Evolutionary conservation across 2,797 vertebrate genomes (phyloP), one percentile per base, ranked within the genome.

Genomic region (Acropternis orthonyx): DNA sequence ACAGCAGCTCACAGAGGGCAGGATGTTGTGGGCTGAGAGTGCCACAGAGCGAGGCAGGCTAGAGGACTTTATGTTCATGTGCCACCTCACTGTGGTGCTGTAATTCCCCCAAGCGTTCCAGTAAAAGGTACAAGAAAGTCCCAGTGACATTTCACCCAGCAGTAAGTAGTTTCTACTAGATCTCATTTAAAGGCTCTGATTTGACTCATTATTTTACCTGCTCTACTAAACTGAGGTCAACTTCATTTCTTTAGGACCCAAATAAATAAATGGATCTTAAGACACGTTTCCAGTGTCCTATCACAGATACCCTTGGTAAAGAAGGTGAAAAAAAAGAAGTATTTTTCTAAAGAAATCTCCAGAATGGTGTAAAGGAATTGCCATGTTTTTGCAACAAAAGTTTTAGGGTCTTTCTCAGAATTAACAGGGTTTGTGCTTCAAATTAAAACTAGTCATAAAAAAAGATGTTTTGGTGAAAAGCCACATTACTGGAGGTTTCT

Each of bases 201-300:
- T 83, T 80, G 39, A 80, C 37, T 82, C 28, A 74, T 54, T 91
- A 49, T 89, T 91, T 83, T 7, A 32, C 43, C 88, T 59, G 14
- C 44, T 46, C 65, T 73, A 4, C 49, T 76, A 87, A 63, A 77
- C 52, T 58, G 10, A 85, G 44, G 37, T 74, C 52, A 82, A 27
- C 9, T 65, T 49, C 24, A 24, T 61, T 85, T 79, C 49, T 81
- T 91, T 30, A 77, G 30, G 49, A 74, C 19, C 7, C 54, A 91
- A 87, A 82, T 61, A 94, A 95, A 87, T 37, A 85, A 92, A 93
- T 34, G 12, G 12, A 79, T 77, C 41, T 56, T 37, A 58, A 73
- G 48, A 32, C 34, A 61, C 67, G 27, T 56, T 82, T 77, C 17
- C 14, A 22, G 22, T 18, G 21, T 54, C 46, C 55, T 78, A 34